Evolutionary conservation across 2,113 vertebrate species (phyloP), one percentile per base, ranked within the genome.

Genomic region (Oncorhynchus kisutch): DNA sequence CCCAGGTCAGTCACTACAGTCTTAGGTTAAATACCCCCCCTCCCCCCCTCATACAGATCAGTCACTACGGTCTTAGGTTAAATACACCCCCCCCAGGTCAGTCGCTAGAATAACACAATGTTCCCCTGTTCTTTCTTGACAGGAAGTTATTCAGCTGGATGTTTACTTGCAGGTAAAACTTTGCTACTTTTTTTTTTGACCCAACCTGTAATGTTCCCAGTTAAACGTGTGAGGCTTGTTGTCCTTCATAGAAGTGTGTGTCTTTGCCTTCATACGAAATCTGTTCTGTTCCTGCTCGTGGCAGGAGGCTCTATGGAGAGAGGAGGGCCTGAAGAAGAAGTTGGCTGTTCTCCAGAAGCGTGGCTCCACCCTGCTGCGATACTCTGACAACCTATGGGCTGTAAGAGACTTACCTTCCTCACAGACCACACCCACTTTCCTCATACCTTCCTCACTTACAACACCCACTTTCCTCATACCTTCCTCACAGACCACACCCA

Each of bases 261-360:
- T 27, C 20, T 66, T 27, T 1, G 13, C 2, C 24, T 64, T 64
- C 60, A 24, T 62, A 9, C 0, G 0, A n/a, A 0, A 7, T 24
- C 18, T 24, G 16, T 18, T 18, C 49, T 29, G 76, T 68, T 25
- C 49, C 34, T 78, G 1, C 31, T 51, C 14, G 16, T 18, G 49
- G 49, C 81, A 94, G 94, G 94, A 94, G 78, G 92, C 92, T 20
- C 78, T 94, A 81, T 90, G 88, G 83, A 88, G 93, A 81, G 94
- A 94, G 78, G 89, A 89, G 39, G 73, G 72, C 1, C 25, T 93
- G 78, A 93, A 91, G 80, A 88, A 91, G 78, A 94, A 94, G 85
- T 80, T 94, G 25, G 76, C 76, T 1, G 24, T 78, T 27, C 88
- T 94, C 13, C 90, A 93, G 82, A 84, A 89, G 71, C 87, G 79